Conservation (phyloP, 2,797 vertebrate species). For the Anomalospiza imberbis region DNA sequence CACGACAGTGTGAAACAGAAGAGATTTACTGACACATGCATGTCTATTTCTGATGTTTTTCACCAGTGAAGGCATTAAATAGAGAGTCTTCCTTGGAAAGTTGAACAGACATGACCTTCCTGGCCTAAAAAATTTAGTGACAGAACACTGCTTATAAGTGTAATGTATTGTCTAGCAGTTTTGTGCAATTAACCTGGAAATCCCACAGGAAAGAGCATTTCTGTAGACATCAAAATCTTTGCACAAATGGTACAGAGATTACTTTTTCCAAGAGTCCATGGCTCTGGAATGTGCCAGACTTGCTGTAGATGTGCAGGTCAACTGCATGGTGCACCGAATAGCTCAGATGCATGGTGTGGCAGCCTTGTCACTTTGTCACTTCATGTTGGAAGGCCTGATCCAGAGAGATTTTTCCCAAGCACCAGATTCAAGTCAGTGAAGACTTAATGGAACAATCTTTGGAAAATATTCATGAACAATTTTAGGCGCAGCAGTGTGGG, state of each 20-base stretch:
- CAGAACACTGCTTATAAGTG: background rate
- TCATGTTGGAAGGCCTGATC: background rate
- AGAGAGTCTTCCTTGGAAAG: background rate
- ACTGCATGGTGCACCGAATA: fast-evolving
- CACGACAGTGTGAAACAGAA: fast-evolving
- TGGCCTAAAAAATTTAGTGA: background rate
- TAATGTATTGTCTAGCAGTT: background rate
- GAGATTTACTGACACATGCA: background rate
- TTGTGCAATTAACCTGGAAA: background rate
- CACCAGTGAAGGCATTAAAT: background rate
- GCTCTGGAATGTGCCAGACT: background rate
- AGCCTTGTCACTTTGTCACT: background rate
- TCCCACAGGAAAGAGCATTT: background rate
- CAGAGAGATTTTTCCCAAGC: background rate
- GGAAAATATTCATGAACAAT: background rate
- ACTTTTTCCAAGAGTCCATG: background rate
- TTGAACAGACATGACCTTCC: background rate
- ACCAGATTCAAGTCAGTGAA: background rate
- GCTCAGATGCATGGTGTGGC: background rate
- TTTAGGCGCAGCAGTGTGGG: background rate
- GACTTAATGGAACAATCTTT: background rate
- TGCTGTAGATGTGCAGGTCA: background rate
- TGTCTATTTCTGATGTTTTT: background rate
- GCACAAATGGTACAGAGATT: background rate
- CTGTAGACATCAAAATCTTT: background rate